Percentiles rank a stretch among this genome's conserved stretches.
These are phyloP conservation scores for Notechis scutatus DNA, from an alignment of 2,113 vertebrate species.

Conservation along the genomic window DNA sequence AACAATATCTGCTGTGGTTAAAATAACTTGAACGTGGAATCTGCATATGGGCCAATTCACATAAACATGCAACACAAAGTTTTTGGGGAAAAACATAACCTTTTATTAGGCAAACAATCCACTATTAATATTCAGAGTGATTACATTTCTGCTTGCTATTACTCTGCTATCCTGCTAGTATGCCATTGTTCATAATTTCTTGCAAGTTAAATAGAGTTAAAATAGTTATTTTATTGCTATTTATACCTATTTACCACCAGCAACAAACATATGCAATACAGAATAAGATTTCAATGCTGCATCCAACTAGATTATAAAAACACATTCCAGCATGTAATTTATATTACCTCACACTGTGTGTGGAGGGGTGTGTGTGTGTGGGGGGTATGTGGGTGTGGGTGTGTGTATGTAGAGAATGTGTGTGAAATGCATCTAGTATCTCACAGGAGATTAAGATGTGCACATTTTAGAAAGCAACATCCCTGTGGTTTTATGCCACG, in stretches of 20 bases:
- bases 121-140: not conserved
- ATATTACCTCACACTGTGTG: not conserved
- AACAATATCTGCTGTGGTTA: not conserved
- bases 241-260: not conserved
- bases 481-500: slow-evolving; percentile 15
- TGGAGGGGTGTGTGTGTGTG: not conserved
- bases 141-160: not conserved
- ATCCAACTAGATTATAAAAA: not conserved
- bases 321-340: not conserved
- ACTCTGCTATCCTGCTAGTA: not conserved
- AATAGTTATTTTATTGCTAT: not conserved
- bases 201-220: not conserved
- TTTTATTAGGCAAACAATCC: not conserved
- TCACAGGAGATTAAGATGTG: not conserved
- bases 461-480: not conserved
- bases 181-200: not conserved
- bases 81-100: not conserved
- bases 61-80: not conserved
- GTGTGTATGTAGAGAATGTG: not conserved
- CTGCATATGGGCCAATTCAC: not conserved
- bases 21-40: not conserved
- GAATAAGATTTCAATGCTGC: not conserved
- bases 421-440: not conserved
- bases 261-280: not conserved
- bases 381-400: not conserved